These are phyloP conservation scores for Macrochelys suwanniensis DNA, from an alignment of 2,797 vertebrate genomes.

Conservation along the genomic window DNA sequence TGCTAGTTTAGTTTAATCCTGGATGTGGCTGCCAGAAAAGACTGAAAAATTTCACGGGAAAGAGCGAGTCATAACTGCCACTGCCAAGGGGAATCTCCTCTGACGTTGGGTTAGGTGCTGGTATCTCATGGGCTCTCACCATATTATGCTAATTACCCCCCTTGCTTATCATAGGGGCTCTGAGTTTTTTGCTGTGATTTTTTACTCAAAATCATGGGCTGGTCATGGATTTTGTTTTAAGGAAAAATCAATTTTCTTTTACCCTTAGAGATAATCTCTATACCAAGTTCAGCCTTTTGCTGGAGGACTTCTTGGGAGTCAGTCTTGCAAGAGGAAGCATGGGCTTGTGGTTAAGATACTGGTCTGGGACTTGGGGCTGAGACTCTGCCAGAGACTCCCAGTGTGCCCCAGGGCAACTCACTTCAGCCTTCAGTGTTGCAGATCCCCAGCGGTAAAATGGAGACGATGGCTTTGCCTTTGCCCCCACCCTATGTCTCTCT, in stretches of 20 bases:
- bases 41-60: not conserved
- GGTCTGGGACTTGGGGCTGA: not conserved
- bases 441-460: not conserved
- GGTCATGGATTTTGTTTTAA: not conserved
- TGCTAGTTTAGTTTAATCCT: not conserved
- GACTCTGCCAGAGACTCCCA: too few species aligned
- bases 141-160: not conserved
- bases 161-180: not conserved
- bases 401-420: not conserved
- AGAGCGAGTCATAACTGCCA: not conserved
- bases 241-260: not conserved
- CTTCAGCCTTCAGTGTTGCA: not conserved
- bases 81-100: not conserved
- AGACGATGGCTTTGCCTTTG: not conserved
- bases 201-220: not conserved
- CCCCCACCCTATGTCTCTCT: not conserved
- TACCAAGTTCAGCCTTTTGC: not conserved
- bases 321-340: not conserved
- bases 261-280: not conserved
- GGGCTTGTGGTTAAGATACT: not conserved
- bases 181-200: not conserved
- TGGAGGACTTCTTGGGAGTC: not conserved
- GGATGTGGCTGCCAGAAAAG: not conserved
- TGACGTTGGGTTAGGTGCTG: not conserved
- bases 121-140: not conserved